Evolutionary conservation across 2,888 invertebrate species (phyloP), one percentile per base, ranked within the genome.

Genomic region (Phlogophora meticulosa): DNA sequence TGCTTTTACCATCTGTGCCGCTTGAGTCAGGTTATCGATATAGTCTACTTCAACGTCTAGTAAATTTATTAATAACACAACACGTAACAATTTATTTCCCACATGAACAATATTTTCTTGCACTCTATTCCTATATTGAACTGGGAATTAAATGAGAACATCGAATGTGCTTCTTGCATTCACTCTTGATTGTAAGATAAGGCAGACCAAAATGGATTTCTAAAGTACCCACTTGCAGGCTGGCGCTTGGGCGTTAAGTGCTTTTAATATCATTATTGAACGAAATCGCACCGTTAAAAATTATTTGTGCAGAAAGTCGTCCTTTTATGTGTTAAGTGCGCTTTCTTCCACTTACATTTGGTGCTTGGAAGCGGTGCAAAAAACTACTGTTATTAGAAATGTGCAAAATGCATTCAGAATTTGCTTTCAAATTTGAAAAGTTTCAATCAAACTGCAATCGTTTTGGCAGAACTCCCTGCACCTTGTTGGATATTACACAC

Each of bases 401-500:
- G 28, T 36, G 13, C 11, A 28, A 28, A 32, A 22, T 28, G 42
- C 15, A 1, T 11, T 49, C 3, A 22, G 0, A 67, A 49, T 42
- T 42, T 22, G 4, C 4, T 49, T 38, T 22, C 48, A 42, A 69
- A 24, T 38, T 66, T 20, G 7, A 59, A 40, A 60, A 34, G 45
- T 69, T 63, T 53, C 22, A 49, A 55, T 64, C 64, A 42, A 38
- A 49, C 10, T 64, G 36, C 64, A 64, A 55, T 43, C n/a, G 24
- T 43, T 70, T 72, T 70, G 64, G 36, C 53, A 55, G 17, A 49
- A 43, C 10, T 72, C 38, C n/a, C 42, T 32, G 34, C 24, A 51
- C 70, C 53, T 48, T 72, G 32, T 42, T 64, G 42, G 36, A 20
- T 70, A 70, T 64, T 72, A 70, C 72, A 34, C 22, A 38, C 36